phyloP scores from a whole-genome alignment of 2,113 vertebrate species.

The Odontophorus gujanensis region DNA sequence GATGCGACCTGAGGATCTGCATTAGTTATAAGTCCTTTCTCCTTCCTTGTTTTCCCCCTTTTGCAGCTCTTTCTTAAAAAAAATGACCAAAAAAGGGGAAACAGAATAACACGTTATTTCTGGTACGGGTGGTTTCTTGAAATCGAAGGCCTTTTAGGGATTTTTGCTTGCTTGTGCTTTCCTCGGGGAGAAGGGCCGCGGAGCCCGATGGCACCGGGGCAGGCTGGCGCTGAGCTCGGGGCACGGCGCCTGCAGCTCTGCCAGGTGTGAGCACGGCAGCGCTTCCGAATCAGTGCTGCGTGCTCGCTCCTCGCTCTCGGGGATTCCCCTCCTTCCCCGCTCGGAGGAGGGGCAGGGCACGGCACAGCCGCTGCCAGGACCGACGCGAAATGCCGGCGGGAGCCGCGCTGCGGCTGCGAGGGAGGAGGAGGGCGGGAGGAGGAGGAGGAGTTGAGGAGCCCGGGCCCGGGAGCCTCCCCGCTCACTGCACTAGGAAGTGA shows the following conservation, averaged over 20 bases:
- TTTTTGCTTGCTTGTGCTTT: background rate
- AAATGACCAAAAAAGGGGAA: background rate
- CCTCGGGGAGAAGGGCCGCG: background rate
- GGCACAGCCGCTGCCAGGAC: background rate
- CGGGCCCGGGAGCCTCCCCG: conserved; percentile 58
- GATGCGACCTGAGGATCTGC: background rate
- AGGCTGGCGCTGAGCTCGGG: background rate
- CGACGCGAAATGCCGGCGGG: background rate
- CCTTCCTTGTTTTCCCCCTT: background rate
- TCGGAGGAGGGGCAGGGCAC: background rate
- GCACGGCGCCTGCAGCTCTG: background rate
- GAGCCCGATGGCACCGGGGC: background rate
- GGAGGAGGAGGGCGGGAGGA: background rate
- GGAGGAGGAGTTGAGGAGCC: conserved; percentile 66
- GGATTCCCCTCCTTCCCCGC: background rate
- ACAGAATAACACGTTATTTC: background rate
- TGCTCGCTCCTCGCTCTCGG: background rate
- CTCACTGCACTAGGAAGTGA: conserved; percentile 81
- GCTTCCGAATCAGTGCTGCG: background rate
- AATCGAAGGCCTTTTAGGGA: background rate
- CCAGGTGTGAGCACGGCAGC: background rate
- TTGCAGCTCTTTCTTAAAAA: background rate
- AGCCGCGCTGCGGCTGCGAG: background rate
- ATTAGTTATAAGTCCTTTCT: background rate
- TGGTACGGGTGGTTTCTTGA: background rate